Evolutionary conservation across 2,113 vertebrate species (phyloP).

Genomic region (Chaetops frenatus): DNA sequence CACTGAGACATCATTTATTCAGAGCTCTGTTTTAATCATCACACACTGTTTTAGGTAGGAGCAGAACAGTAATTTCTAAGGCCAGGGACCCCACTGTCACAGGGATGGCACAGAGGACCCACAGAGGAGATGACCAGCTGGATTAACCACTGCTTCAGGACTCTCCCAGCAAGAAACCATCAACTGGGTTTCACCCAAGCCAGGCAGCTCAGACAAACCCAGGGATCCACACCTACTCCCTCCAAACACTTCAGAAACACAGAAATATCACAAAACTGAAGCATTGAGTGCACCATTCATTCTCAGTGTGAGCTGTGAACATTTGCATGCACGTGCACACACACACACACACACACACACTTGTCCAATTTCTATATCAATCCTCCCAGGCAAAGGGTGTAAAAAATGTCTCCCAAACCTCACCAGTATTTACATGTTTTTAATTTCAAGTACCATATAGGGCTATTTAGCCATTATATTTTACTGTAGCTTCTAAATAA

Average conservation of each 20-base stretch:
- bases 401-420: constrained; percentile 16
- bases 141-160: background rate
- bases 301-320: background rate
- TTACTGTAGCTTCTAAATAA: constrained; percentile 46
- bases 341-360: background rate
- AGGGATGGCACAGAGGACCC: background rate
- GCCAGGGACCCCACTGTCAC: too few relatives aligned
- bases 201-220: background rate
- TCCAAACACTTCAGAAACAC: background rate
- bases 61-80: background rate
- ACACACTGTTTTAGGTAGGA: background rate
- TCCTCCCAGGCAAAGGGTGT: constrained; percentile 6
- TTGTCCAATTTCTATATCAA: background rate
- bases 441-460: constrained; percentile 48
- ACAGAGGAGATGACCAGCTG: background rate
- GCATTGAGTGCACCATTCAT: background rate
- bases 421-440: constrained; percentile 36
- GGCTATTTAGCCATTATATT: constrained; percentile 5
- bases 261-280: background rate
- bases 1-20: background rate
- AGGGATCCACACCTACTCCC: background rate
- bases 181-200: background rate
- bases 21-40: background rate
- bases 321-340: accelerated
- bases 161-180: background rate